These are phyloP conservation scores for Felis chaus DNA, from an alignment of 2,113 vertebrate species.

Conservation along the genomic window DNA sequence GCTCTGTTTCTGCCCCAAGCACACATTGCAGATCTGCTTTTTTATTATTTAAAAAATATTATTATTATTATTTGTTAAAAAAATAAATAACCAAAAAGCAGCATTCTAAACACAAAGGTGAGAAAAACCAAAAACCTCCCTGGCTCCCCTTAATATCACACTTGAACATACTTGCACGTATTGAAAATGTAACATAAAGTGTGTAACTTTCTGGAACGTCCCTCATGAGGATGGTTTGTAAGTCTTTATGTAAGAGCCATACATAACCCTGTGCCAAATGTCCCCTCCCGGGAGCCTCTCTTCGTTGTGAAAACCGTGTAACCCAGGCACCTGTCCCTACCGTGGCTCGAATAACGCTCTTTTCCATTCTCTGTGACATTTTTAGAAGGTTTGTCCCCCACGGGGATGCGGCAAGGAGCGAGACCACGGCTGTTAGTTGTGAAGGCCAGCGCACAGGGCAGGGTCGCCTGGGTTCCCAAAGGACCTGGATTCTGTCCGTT, in stretches of 20 bases:
- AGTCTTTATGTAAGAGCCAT: neutral
- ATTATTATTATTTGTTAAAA: neutral
- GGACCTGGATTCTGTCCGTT: neutral
- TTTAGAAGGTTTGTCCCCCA: neutral
- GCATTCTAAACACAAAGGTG: neutral
- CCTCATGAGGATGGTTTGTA: neutral
- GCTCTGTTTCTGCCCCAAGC: neutral
- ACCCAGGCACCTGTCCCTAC: neutral
- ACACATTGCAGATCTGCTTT: neutral
- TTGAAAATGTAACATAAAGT: neutral
- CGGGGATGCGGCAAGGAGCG: neutral
- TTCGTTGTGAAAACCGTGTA: neutral
- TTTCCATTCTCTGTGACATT: neutral
- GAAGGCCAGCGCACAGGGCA: neutral
- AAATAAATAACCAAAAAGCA: neutral
- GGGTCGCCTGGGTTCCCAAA: neutral
- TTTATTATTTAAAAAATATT: neutral
- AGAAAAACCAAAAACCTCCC: neutral
- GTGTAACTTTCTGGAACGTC: neutral
- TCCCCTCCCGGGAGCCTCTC: neutral
- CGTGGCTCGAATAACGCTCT: neutral
- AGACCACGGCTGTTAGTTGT: neutral
- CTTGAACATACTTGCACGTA: neutral
- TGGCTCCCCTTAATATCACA: neutral
- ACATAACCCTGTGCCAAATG: neutral